Percentiles rank a stretch among this genome's conserved stretches.
Evolutionary conservation across 2,113 vertebrate genomes (phyloP).

Genomic region (Podilymbus podiceps): DNA sequence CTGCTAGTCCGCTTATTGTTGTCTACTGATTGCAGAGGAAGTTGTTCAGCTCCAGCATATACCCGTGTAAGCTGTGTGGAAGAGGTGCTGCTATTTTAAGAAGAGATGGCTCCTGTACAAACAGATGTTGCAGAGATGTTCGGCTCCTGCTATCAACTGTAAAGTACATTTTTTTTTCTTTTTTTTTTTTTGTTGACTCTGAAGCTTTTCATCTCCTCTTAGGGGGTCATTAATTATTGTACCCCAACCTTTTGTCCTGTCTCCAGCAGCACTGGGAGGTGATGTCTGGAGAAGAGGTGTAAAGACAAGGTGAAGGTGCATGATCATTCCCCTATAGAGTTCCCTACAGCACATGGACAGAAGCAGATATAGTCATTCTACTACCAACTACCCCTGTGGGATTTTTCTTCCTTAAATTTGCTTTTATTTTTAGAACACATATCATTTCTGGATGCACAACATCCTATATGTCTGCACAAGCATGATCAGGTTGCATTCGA

Average conservation of each 20-base stretch:
- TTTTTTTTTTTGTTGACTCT: neutral
- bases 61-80: neutral
- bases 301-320: neutral
- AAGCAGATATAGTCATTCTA: neutral
- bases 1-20: slow-evolving; percentile 41
- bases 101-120: slow-evolving; percentile 23
- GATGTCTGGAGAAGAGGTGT: neutral
- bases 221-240: neutral
- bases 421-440: neutral
- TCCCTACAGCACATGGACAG: neutral
- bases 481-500: neutral
- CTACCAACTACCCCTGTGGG: neutral
- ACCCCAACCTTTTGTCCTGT: neutral
- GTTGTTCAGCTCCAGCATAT: neutral
- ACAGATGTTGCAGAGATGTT: slow-evolving; percentile 48
- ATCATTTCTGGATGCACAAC: neutral
- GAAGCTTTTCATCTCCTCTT: neutral
- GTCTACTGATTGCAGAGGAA: neutral
- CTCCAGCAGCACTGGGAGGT: neutral
- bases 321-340: neutral
- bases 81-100: slow-evolving; percentile 41
- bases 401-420: neutral
- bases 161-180: neutral
- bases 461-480: neutral
- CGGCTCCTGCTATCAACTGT: neutral